phyloP scores from a whole-genome alignment of 1,140 invertebrate genomes.

The Stegodyphus dumicola region DNA sequence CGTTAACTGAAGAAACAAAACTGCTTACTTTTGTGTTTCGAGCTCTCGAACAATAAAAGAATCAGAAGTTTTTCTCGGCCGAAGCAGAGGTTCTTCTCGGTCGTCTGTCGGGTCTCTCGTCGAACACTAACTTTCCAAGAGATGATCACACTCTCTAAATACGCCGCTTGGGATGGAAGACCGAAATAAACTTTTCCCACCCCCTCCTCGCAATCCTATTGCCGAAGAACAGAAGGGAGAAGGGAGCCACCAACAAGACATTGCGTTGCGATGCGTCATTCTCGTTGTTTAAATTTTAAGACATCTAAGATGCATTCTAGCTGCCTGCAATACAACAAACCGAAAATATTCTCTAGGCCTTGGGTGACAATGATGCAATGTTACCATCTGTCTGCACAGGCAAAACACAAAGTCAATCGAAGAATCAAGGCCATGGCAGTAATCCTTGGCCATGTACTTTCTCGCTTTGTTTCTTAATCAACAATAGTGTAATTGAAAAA shows the following conservation, averaged over 20 bases:
- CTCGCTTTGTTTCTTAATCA: too few relatives aligned
- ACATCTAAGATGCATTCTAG: neutral
- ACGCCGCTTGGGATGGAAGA: neutral
- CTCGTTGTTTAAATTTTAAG: too few relatives aligned
- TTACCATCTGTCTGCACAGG: too few relatives aligned
- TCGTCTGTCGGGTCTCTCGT: neutral
- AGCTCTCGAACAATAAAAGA: neutral
- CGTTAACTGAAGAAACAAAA: too few relatives aligned
- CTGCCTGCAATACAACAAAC: too few relatives aligned
- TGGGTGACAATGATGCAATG: too few relatives aligned
- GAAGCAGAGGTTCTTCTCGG: neutral
- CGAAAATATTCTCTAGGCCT: too few relatives aligned
- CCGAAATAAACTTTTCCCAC: neutral
- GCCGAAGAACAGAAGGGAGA: neutral
- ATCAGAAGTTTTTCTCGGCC: neutral
- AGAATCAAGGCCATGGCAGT: too few relatives aligned
- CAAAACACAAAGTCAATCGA: too few relatives aligned
- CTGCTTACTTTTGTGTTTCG: neutral
- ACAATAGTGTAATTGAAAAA: too few relatives aligned
- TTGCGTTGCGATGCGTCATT: neutral
- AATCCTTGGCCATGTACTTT: too few relatives aligned
- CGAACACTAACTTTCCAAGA: neutral
- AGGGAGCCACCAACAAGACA: neutral
- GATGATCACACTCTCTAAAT: neutral
- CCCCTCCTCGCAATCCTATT: neutral